Evolutionary conservation across 2,113 vertebrate species (phyloP).

Genomic region (Myiopsitta monachus): DNA sequence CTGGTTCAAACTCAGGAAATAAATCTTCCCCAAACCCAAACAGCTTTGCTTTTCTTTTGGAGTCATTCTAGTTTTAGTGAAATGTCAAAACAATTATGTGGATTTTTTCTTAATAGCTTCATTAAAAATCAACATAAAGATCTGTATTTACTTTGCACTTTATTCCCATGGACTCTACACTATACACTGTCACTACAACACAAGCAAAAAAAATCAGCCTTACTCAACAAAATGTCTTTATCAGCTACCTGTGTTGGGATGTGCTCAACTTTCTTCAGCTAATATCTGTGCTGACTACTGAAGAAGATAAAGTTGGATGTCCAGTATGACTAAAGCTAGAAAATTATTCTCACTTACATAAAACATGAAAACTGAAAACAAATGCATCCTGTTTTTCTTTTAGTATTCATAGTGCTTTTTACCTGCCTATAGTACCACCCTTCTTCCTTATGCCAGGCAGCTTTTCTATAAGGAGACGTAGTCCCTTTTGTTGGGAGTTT

Average conservation of each 20-base stretch:
- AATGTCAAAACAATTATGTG: neutral
- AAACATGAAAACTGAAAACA: neutral
- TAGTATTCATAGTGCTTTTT: neutral
- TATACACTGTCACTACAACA: neutral
- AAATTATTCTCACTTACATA: neutral
- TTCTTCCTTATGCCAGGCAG: neutral
- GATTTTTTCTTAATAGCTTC: neutral
- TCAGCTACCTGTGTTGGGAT: neutral
- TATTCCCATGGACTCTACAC: neutral
- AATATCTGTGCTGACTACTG: neutral
- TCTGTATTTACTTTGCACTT: neutral
- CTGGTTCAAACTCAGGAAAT: neutral
- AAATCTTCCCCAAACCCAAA: neutral
- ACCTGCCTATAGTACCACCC: accelerated
- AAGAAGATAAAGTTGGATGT: neutral
- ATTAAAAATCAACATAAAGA: neutral
- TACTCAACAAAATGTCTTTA: neutral
- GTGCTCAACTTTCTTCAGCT: neutral
- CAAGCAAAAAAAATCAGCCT: neutral
- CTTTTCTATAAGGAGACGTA: neutral
- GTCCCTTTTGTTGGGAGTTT: neutral
- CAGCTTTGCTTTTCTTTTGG: neutral
- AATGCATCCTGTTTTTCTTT: neutral
- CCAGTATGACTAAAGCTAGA: neutral
- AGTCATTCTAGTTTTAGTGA: neutral